Percentiles rank a stretch among this genome's conserved stretches.
These are phyloP conservation scores for Bombus huntii DNA, from an alignment of 1,140 invertebrate species.

Conservation along the genomic window DNA sequence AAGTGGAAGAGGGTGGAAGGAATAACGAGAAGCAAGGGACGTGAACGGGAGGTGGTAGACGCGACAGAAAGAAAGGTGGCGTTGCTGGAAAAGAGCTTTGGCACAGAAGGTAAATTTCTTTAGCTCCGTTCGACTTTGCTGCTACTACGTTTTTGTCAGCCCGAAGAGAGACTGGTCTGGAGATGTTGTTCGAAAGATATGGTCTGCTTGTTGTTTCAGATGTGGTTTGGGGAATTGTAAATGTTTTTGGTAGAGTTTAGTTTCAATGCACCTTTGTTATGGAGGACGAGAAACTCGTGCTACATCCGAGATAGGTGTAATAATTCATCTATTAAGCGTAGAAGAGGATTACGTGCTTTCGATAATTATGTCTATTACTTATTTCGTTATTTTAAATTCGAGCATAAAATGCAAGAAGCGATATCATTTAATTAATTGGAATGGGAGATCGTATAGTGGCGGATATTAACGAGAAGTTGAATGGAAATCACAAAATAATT, in stretches of 20 bases:
- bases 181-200: not conserved
- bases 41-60: not conserved
- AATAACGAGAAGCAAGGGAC: not conserved
- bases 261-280: fast-evolving
- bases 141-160: not conserved
- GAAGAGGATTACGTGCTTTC: not conserved
- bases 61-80: not conserved
- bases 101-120: not conserved
- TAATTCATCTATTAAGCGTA: too few relatives aligned
- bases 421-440: not conserved
- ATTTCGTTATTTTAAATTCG: not conserved
- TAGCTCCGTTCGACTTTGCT: not conserved
- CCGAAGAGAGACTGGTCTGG: too few relatives aligned
- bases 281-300: too few relatives aligned
- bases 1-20: too few relatives aligned
- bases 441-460: not conserved
- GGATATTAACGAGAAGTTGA: not conserved
- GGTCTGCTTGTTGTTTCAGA: too few relatives aligned
- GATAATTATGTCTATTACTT: not conserved
- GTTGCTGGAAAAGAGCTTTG: not conserved
- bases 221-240: not conserved
- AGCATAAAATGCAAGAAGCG: not conserved
- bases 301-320: too few relatives aligned
- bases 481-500: not conserved
- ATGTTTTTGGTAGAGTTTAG: not conserved